Evolutionary conservation across 2,113 vertebrate species (phyloP), one percentile per base, ranked within the genome.

Genomic region (Brachirus orientalis): DNA sequence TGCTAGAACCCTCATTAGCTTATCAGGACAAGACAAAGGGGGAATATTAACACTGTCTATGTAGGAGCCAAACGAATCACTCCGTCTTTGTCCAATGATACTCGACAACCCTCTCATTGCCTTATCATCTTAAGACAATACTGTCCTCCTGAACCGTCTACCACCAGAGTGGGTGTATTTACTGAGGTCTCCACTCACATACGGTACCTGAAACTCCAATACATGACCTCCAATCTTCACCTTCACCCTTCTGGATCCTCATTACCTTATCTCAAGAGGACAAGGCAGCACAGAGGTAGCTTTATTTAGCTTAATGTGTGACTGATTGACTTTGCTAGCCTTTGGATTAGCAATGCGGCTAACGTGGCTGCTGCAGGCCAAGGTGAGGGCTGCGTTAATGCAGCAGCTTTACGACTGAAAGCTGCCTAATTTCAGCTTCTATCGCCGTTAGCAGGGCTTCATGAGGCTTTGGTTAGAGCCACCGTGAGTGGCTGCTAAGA

Each of bases 21-120:
- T 91, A 91, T 91, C 90, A 36, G 79, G 72, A 91, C 88, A 89
- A 90, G 88, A 90, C 90, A 91, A 91, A 87, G 6, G 69, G 88
- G 67, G 80, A 83, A 80, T 86, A 88, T 86, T 86, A 88, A 68
- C 85, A 75, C 16, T 28, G n/a, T 45, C 77, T 50, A 60, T 55
- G 59, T 55, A 50, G 69, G 79, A 68, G 77, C 82, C 82, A 81
- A 85, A 76, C 79, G 82, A 73, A 80, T 83, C 77, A 89, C 90
- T 67, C 38, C 37, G 75, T 79, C 74, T 85, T 82, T 64, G 71
- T 78, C 72, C 76, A 50, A 80, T 65, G 79, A 87, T 89, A 90
- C 79, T 69, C 64, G 19, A 75, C 87, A 91, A 82, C 82, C 89
- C 65, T 75, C 78, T 90, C 87, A 72, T 88, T 81, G 82, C 82